These are phyloP conservation scores for Cetonia aurata DNA, from an alignment of 2,888 invertebrate genomes.

Conservation along the genomic window DNA sequence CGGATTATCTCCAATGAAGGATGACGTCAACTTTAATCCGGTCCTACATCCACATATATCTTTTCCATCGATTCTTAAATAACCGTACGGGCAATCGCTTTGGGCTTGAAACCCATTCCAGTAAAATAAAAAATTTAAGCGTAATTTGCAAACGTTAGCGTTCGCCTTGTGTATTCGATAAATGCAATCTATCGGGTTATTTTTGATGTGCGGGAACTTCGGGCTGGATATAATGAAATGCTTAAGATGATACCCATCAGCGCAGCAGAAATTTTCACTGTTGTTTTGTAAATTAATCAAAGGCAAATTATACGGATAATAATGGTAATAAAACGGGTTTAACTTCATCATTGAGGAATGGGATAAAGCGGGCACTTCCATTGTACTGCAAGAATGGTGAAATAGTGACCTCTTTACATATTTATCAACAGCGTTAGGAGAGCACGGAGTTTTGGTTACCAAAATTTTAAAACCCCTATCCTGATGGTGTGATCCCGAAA, in stretches of 20 bases:
- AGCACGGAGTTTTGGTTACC: constrained; percentile 54
- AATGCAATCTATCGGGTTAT: constrained; percentile 66
- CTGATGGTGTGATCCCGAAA: constrained; percentile 61
- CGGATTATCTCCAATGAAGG: constrained; percentile 60
- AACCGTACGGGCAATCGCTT: constrained; percentile 67
- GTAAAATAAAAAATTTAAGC: constrained; percentile 71
- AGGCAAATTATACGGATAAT: neutral
- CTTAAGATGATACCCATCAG: constrained; percentile 64
- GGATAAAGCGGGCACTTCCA: neutral
- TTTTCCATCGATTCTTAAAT: constrained; percentile 71
- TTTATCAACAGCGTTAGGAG: neutral
- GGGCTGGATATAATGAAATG: constrained; percentile 71
- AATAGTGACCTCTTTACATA: constrained; percentile 2
- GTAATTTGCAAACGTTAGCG: constrained; percentile 68
- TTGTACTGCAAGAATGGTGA: constrained; percentile 1
- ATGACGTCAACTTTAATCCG: constrained; percentile 62
- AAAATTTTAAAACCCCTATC: constrained; percentile 69
- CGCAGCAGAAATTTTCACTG: constrained; percentile 62
- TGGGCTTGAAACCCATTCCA: constrained; percentile 65
- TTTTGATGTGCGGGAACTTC: constrained; percentile 69
- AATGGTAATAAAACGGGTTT: neutral
- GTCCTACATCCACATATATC: constrained; percentile 72
- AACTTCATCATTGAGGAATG: neutral
- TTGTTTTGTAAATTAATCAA: constrained; percentile 20
- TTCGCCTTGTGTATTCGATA: constrained; percentile 68